phyloP scores from a whole-genome alignment of 2,113 vertebrate genomes.

The Rhea pennata region DNA sequence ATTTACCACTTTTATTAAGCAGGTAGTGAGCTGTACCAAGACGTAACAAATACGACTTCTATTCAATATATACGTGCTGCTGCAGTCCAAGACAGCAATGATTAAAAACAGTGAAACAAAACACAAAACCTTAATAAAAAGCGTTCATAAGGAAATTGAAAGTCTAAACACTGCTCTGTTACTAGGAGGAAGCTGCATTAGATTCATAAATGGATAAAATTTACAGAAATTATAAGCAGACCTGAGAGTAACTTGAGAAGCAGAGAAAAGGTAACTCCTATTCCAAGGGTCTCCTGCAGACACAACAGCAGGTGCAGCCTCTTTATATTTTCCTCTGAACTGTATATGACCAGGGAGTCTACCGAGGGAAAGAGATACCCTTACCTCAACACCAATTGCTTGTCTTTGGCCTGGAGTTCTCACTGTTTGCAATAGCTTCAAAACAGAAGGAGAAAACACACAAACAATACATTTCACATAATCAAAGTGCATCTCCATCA shows the following conservation, averaged over 20 bases:
- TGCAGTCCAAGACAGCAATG: neutral
- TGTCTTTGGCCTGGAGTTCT: conserved; percentile 90
- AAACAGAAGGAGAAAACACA: neutral
- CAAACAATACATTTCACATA: neutral
- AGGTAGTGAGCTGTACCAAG: neutral
- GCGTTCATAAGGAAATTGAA: neutral
- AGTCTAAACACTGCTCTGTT: neutral
- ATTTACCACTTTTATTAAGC: neutral
- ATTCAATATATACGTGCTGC: neutral
- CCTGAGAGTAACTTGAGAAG: neutral
- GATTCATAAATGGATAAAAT: neutral
- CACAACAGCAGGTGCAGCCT: neutral
- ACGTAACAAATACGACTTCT: neutral
- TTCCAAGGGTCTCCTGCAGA: neutral
- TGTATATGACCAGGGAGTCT: neutral
- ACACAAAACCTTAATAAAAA: neutral
- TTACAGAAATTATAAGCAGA: neutral
- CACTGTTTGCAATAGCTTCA: conserved; percentile 94
- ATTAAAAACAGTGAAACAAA: neutral
- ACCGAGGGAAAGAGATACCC: neutral
- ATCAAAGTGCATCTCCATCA: neutral
- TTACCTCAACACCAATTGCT: conserved; percentile 94
- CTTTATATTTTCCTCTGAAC: neutral
- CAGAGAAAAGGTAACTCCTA: neutral
- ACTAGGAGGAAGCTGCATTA: neutral